Evolutionary conservation across 2,797 vertebrate species (phyloP).

Genomic region (Sus cebifrons): DNA sequence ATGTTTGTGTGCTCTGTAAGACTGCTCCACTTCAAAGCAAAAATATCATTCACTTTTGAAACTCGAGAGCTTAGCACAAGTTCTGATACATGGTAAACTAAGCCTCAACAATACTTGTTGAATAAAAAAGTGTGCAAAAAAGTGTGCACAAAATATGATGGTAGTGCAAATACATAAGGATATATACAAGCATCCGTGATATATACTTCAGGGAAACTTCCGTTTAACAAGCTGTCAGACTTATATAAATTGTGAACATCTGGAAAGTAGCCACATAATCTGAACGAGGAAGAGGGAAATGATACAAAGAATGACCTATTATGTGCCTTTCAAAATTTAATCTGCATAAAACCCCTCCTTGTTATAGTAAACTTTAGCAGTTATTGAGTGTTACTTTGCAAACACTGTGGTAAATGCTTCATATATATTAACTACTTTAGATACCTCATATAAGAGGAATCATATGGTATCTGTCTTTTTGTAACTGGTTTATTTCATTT

Average conservation of each 20-base stretch:
- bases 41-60: background rate
- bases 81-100: background rate
- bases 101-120: constrained; percentile 7
- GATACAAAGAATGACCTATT: constrained; percentile 14
- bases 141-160: background rate
- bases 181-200: background rate
- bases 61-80: background rate
- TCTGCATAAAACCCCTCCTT: background rate
- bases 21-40: background rate
- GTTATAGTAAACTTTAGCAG: background rate
- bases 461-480: background rate
- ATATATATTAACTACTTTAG: background rate
- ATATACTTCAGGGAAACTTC: background rate
- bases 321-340: background rate
- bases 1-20: background rate
- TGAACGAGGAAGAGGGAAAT: background rate
- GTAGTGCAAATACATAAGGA: background rate
- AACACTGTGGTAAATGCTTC: background rate
- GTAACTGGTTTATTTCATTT: background rate
- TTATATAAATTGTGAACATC: background rate
- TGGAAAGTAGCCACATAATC: background rate
- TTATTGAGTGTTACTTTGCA: background rate
- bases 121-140: background rate
- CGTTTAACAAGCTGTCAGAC: background rate
- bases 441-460: background rate